Conservation (phyloP, 2,113 vertebrate genomes). For the Dunckerocampus dactyliophorus region DNA sequence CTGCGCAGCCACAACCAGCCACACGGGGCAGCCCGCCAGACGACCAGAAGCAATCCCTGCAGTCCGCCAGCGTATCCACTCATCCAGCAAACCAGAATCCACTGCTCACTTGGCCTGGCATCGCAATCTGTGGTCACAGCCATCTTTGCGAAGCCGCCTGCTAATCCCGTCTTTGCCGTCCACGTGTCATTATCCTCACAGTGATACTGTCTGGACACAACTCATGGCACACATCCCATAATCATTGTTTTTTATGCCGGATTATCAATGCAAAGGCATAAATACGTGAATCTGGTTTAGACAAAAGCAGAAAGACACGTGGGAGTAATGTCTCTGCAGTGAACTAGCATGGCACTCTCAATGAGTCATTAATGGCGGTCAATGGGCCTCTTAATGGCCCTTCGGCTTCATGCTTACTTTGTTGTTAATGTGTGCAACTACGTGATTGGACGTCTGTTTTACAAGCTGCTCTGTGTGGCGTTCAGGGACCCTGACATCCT, state of each 20-base stretch:
- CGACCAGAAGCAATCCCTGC: conserved; percentile 26
- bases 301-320: background rate
- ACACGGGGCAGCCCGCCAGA: conserved; percentile 37
- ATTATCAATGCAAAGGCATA: conserved; percentile 2
- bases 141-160: conserved; percentile 45
- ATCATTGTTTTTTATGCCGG: conserved; percentile 5
- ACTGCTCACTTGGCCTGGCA: conserved; percentile 28
- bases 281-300: background rate
- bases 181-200: conserved; percentile 55
- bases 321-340: background rate
- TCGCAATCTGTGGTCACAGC: conserved; percentile 68
- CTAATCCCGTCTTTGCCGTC: conserved; percentile 60
- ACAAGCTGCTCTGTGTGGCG: background rate
- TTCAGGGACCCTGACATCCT: too few relatives aligned
- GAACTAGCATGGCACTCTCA: conserved; percentile 1
- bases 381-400: conserved; percentile 46
- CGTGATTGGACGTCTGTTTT: conserved; percentile 21
- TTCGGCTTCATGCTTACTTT: conserved; percentile 41
- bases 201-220: conserved; percentile 49
- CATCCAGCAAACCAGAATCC: conserved; percentile 17
- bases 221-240: conserved; percentile 32
- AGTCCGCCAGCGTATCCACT: conserved; percentile 7
- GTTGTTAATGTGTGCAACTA: conserved; percentile 41
- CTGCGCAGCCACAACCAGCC: conserved; percentile 32
- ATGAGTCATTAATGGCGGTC: conserved; percentile 58